These are phyloP conservation scores for Aphelinus atriplicis DNA, from an alignment of 1,140 invertebrate genomes.

Conservation along the genomic window DNA sequence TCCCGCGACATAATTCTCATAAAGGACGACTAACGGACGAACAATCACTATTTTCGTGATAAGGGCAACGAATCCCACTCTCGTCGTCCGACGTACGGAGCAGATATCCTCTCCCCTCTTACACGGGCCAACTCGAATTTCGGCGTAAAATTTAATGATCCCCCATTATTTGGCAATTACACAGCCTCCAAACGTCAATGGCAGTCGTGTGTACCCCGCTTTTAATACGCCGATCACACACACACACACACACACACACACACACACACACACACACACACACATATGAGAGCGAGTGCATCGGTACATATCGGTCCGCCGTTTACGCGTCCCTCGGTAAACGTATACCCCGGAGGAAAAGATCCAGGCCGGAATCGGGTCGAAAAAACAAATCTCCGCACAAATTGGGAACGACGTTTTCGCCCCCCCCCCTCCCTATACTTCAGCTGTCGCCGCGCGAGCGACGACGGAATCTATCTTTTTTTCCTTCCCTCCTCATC, in stretches of 20 bases:
- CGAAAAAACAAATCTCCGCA: slow-evolving; percentile 2
- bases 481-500: not conserved
- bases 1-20: no score
- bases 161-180: slow-evolving; percentile 11
- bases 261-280: not conserved
- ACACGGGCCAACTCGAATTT: no score
- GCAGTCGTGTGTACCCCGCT: not conserved
- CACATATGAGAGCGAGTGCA: no score
- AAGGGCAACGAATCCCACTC: no score
- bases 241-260: slow-evolving; percentile 20
- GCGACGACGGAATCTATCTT: not conserved
- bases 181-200: slow-evolving; percentile 23
- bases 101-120: no score
- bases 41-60: no score
- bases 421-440: not conserved
- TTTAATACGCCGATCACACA: not conserved
- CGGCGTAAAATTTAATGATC: not conserved
- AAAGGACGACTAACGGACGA: no score
- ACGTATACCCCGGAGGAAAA: not conserved
- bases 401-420: not conserved
- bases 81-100: no score
- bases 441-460: slow-evolving; percentile 37
- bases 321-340: slow-evolving; percentile 19
- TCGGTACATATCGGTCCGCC: no score
- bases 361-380: not conserved